Conservation (phyloP, 2,888 invertebrate genomes). For the Lissocephala sabroskyi region DNA sequence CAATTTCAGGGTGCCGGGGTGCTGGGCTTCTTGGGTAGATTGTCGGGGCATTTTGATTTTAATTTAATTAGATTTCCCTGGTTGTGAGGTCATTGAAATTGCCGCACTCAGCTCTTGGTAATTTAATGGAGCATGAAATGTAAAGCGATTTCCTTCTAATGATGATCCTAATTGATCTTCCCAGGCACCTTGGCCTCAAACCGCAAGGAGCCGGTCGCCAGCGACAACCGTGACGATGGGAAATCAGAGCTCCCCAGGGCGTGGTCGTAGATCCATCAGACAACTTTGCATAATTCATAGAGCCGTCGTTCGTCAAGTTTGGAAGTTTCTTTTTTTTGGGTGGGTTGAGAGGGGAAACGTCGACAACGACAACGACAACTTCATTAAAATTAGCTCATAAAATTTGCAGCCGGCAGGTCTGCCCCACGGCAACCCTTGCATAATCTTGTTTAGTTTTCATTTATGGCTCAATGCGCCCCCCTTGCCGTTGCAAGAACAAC, state of each 20-base stretch:
- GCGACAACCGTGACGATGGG: conserved; percentile 54
- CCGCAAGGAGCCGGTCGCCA: conserved; percentile 48
- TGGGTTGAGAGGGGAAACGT: too few relatives aligned
- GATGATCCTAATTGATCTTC: conserved; percentile 40
- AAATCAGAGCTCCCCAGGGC: too few relatives aligned
- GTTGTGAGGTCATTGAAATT: conserved; percentile 22
- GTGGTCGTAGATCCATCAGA: too few relatives aligned
- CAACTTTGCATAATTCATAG: conserved; percentile 55
- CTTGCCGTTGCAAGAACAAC: conserved; percentile 19
- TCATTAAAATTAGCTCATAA: conserved; percentile 67
- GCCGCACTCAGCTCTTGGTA: conserved; percentile 14
- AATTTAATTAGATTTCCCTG: conserved; percentile 53
- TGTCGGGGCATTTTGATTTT: conserved; percentile 32
- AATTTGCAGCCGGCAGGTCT: conserved; percentile 49
- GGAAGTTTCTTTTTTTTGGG: not conserved
- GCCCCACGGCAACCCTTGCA: conserved; percentile 16
- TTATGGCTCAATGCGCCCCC: conserved; percentile 53
- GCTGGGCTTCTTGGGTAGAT: conserved; percentile 53
- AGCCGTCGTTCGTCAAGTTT: conserved; percentile 55
- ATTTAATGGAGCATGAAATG: conserved; percentile 63
- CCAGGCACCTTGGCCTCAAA: too few relatives aligned
- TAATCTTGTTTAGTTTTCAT: conserved; percentile 67
- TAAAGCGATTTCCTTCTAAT: conserved; percentile 39
- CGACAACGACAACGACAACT: conserved; percentile 37
- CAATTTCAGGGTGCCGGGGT: not conserved